Evolutionary conservation across 2,113 vertebrate genomes (phyloP).

Genomic region (Eurypyga helias): DNA sequence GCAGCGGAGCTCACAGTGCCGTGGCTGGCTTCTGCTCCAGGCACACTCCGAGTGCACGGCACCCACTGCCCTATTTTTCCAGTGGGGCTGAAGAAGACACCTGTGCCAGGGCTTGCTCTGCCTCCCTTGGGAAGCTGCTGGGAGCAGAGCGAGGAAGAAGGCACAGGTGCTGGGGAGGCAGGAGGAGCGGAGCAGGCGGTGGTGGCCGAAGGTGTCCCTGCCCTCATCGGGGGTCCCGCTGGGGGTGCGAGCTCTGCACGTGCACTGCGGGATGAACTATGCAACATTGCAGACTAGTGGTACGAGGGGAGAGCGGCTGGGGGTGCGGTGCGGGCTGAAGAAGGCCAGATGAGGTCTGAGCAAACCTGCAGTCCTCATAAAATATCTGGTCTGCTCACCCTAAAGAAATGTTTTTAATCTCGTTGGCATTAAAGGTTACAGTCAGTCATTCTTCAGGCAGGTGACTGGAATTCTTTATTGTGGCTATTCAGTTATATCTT

Average conservation of each 20-base stretch:
- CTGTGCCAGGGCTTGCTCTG: not conserved
- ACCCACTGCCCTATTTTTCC: fast-evolving
- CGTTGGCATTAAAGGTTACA: not conserved
- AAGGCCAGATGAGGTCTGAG: not conserved
- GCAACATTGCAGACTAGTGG: not conserved
- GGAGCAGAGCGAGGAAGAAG: not conserved
- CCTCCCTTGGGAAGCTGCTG: not conserved
- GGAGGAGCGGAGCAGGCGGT: not conserved
- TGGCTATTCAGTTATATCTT: not conserved
- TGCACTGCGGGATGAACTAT: fast-evolving
- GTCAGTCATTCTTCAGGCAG: not conserved
- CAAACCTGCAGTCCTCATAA: fast-evolving
- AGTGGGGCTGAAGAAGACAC: not conserved
- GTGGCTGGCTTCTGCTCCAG: not conserved
- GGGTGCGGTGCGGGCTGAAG: not conserved
- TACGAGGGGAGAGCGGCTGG: not conserved
- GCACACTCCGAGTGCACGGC: fast-evolving
- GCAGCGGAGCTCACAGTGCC: fast-evolving
- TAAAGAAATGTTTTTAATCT: not conserved
- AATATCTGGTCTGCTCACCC: not conserved
- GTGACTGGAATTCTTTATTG: constrained; percentile 29
- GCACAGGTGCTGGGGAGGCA: not conserved
- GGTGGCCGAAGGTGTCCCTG: not conserved
- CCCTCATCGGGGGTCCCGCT: not conserved
- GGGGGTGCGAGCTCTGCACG: not conserved